phyloP scores from a whole-genome alignment of 2,113 vertebrate species.

The Istiophorus platypterus region DNA sequence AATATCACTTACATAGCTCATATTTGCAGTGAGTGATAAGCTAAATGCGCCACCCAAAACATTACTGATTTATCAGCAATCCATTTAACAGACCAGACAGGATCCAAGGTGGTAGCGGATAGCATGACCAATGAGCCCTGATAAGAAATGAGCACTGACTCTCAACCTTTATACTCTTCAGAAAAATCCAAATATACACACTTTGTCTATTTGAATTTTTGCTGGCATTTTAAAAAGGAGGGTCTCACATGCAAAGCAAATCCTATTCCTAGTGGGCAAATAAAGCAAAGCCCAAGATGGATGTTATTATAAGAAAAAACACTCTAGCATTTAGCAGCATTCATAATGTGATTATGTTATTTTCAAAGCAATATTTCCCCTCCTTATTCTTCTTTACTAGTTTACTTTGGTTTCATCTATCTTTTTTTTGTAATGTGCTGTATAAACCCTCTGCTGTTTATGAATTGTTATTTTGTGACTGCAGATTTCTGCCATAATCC shows the following conservation, averaged over 20 bases:
- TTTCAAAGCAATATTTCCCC: no score
- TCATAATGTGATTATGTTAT: no score
- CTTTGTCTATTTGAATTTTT: slow-evolving; percentile 22
- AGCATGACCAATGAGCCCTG: slow-evolving; percentile 53
- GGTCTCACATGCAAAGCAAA: slow-evolving; percentile 5
- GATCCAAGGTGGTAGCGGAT: slow-evolving; percentile 43
- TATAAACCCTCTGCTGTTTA: slow-evolving; percentile 40
- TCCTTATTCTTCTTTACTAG: no score
- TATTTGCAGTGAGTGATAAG: slow-evolving; percentile 55
- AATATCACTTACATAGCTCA: slow-evolving; percentile 52
- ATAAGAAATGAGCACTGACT: slow-evolving; percentile 46
- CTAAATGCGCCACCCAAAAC: slow-evolving; percentile 53
- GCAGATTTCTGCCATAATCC: slow-evolving; percentile 36
- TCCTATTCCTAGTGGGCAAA: slow-evolving; percentile 36
- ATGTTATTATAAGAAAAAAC: no score
- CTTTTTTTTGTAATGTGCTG: slow-evolving; percentile 29
- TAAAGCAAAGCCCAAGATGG: slow-evolving; percentile 36
- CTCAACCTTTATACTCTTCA: slow-evolving; percentile 35
- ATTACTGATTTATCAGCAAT: slow-evolving; percentile 59
- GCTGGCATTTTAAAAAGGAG: slow-evolving; percentile 30
- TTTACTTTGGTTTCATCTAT: background rate
- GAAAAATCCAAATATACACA: slow-evolving; percentile 51
- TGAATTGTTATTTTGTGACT: slow-evolving; percentile 20
- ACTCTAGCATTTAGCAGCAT: no score
- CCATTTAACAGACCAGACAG: slow-evolving; percentile 55